Percentiles rank a stretch among this genome's conserved stretches.
These are phyloP conservation scores for Antrozous pallidus DNA, from an alignment of 2,797 vertebrate genomes.

Conservation along the genomic window DNA sequence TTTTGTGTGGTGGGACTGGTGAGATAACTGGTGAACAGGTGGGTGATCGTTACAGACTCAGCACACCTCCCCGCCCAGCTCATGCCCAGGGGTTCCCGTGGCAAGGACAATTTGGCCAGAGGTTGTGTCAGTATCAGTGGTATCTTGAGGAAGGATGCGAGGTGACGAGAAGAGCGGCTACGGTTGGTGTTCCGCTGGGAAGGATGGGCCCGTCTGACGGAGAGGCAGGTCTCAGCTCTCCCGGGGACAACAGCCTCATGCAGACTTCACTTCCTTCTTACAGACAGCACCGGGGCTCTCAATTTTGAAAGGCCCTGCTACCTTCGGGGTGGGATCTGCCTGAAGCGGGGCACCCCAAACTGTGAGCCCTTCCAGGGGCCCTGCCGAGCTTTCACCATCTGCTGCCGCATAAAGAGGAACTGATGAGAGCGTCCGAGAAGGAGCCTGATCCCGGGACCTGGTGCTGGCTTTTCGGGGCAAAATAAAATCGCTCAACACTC, in stretches of 20 bases:
- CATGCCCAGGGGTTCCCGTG: not conserved
- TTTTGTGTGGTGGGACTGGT: not conserved
- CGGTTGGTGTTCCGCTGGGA: not conserved
- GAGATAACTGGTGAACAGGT: not conserved
- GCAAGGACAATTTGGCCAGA: not conserved
- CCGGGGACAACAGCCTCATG: not conserved
- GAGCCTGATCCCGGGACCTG: fast-evolving
- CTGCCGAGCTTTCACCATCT: conserved; percentile 27
- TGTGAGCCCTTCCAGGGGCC: conserved; percentile 53
- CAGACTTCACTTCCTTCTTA: not conserved
- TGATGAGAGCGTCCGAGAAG: not conserved
- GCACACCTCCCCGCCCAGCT: not conserved
- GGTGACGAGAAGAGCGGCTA: not conserved
- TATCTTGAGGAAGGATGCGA: not conserved
- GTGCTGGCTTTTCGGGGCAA: not conserved
- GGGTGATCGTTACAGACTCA: not conserved
- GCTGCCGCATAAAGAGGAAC: conserved; percentile 29
- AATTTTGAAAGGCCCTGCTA: conserved; percentile 60
- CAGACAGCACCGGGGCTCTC: not conserved
- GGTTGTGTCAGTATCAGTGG: not conserved
- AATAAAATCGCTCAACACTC: not conserved
- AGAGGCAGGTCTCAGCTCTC: not conserved
- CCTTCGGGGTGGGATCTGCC: conserved; percentile 53
- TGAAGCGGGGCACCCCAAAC: conserved; percentile 17
- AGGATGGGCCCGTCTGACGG: fast-evolving